Conservation (phyloP, 2,797 vertebrate genomes). For the Stomatorhinus walkeri region DNA sequence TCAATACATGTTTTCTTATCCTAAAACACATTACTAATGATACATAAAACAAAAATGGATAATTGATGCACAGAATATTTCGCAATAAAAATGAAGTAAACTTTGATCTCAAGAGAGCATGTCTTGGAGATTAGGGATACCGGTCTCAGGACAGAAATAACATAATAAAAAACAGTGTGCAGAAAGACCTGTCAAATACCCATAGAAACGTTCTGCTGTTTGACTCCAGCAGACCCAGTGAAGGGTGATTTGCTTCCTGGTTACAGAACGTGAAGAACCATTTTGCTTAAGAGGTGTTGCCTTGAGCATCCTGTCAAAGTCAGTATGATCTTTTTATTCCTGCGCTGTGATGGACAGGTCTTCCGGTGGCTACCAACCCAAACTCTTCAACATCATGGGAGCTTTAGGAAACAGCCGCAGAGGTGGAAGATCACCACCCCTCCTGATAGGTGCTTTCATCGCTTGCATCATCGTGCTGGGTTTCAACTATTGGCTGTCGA, state of each 20-base stretch:
- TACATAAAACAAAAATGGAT: too few relatives aligned
- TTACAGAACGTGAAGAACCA: neutral
- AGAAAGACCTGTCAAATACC: too few relatives aligned
- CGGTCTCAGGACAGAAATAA: neutral
- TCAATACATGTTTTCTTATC: too few relatives aligned
- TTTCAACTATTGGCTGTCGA: slow-evolving; percentile 93
- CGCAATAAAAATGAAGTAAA: too few relatives aligned
- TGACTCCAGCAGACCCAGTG: neutral
- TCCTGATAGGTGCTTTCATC: slow-evolving; percentile 74
- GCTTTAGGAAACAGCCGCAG: slow-evolving; percentile 77
- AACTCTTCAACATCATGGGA: slow-evolving; percentile 58
- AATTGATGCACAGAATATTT: too few relatives aligned
- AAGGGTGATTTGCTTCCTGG: neutral
- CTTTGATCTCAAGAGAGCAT: too few relatives aligned
- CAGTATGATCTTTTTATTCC: neutral
- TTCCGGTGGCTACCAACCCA: slow-evolving; percentile 14
- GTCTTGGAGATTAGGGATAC: too few relatives aligned
- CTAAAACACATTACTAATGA: too few relatives aligned
- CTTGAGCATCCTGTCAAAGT: neutral
- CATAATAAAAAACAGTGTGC: neutral
- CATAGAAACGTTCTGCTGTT: neutral
- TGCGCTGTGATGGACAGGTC: neutral
- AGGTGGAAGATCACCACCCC: slow-evolving; percentile 77
- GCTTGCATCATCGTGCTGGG: slow-evolving; percentile 78
- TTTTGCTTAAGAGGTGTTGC: neutral